These are phyloP conservation scores for Dinoponera quadriceps DNA, from an alignment of 1,140 invertebrate genomes.

Conservation along the genomic window DNA sequence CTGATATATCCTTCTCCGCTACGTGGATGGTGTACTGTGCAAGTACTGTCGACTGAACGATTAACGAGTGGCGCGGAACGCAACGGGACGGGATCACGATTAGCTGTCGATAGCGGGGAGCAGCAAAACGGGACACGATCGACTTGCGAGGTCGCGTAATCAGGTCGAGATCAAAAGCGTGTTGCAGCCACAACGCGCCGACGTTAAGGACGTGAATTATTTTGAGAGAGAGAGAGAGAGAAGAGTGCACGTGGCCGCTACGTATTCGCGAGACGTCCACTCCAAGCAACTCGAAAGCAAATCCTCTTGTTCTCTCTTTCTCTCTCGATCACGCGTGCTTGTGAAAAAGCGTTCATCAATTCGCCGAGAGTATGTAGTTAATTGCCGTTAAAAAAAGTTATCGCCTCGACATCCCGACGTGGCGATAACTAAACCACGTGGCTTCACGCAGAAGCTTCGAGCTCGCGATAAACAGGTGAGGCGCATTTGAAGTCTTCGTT, in stretches of 20 bases:
- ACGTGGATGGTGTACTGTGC: too few relatives aligned
- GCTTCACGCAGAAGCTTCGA: too few relatives aligned
- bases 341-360: not conserved
- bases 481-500: too few relatives aligned
- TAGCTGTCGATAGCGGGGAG: slow-evolving; percentile 15
- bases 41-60: too few relatives aligned
- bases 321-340: not conserved
- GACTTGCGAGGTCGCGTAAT: slow-evolving; percentile 53
- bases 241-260: slow-evolving; percentile 35
- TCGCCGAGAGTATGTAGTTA: too few relatives aligned
- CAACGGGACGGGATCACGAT: not conserved
- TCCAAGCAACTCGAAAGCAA: not conserved
- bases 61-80: slow-evolving; percentile 1
- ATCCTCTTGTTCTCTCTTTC: not conserved
- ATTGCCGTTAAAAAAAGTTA: too few relatives aligned
- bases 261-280: slow-evolving; percentile 48
- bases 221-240: slow-evolving; percentile 44
- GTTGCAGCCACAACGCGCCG: slow-evolving; percentile 35
- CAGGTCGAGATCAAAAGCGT: slow-evolving; percentile 63
- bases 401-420: too few relatives aligned
- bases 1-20: too few relatives aligned
- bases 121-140: not conserved
- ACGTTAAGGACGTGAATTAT: slow-evolving; percentile 61
- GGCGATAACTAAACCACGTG: too few relatives aligned
- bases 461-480: too few relatives aligned